phyloP scores from a whole-genome alignment of 2,113 vertebrate species.

The Pogonocichla stellata region DNA sequence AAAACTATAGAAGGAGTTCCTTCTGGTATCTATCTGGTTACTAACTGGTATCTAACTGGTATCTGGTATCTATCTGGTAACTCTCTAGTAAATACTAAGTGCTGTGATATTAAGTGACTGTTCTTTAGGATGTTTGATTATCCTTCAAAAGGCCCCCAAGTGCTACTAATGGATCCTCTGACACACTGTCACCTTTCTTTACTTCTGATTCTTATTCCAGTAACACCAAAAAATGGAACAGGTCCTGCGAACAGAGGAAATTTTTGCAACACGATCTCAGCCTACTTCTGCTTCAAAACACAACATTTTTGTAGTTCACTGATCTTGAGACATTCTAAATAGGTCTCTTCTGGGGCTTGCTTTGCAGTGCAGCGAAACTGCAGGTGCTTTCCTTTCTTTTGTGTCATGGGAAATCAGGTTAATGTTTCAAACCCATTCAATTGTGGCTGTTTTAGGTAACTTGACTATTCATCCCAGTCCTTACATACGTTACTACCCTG shows the following conservation, averaged over 20 bases:
- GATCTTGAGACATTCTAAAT: background rate
- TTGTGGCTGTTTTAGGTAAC: background rate
- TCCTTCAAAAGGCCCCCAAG: background rate
- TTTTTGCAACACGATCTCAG: background rate
- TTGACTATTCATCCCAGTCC: background rate
- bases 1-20: background rate
- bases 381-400: background rate
- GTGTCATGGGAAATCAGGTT: background rate
- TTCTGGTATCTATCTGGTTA: background rate
- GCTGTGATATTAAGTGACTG: constrained; percentile 11
- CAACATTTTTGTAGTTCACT: background rate
- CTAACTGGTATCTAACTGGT: too few species aligned
- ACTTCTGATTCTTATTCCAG: constrained; percentile 5
- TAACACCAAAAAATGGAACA: background rate
- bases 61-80: background rate
- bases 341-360: background rate
- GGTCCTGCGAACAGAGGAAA: background rate
- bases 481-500: background rate
- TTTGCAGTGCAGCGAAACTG: background rate
- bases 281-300: background rate
- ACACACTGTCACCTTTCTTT: background rate
- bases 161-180: constrained; percentile 38
- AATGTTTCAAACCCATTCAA: background rate
- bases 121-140: constrained; percentile 44
- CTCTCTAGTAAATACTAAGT: background rate